Base-by-base conservation (phyloP, 2,113 vertebrate species). In the Paralichthys olivaceus region DNA sequence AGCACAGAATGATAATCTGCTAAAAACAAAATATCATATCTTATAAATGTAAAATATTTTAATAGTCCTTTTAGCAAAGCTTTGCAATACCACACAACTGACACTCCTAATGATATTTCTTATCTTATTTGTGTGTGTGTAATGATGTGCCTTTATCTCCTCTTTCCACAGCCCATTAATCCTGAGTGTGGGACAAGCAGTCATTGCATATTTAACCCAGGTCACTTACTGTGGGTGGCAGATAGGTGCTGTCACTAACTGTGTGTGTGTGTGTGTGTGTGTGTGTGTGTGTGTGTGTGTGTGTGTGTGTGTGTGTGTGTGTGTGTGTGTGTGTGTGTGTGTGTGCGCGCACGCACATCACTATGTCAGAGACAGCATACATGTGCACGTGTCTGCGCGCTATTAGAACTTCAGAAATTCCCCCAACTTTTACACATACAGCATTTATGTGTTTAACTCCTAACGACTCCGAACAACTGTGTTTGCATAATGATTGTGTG, bases 81-180 rank as follows among this genome's bases (percentile, higher is more conserved):
- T 57, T 25, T 43, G 34, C 47, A 32, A 29, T 22, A 69, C 29
- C 58, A 58, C 59, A 51, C 29, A 71, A 53, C 43, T 43, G 23
- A 26, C 65, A 64, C 29, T 64, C 7, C 62, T 74, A 72, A 81
- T 84, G 55, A 83, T 54, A 55, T 75, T 77, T 64, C 43, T 75
- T 84, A 72, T 79, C 66, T 61, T 63, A 40, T 13, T 23, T 62
- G 29, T 69, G 61, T 37, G 32, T 69, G 53, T 53, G 49, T 88
- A 93, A 91, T 92, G 88, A 90, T 85, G 81, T 89, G 86, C 77
- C 87, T 91, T 92, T 92, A 94, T 94, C 92, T 93, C 69, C 20
- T 77, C 53, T 83, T 70, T 85, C 85, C 91, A 87, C 87, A 86
- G 90, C 81, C 86, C 90, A 89, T 93, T 93, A 92, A 91, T 94